Evolutionary conservation across 2,113 vertebrate genomes (phyloP), one percentile per base, ranked within the genome.

Genomic region (Varanus salvator): DNA sequence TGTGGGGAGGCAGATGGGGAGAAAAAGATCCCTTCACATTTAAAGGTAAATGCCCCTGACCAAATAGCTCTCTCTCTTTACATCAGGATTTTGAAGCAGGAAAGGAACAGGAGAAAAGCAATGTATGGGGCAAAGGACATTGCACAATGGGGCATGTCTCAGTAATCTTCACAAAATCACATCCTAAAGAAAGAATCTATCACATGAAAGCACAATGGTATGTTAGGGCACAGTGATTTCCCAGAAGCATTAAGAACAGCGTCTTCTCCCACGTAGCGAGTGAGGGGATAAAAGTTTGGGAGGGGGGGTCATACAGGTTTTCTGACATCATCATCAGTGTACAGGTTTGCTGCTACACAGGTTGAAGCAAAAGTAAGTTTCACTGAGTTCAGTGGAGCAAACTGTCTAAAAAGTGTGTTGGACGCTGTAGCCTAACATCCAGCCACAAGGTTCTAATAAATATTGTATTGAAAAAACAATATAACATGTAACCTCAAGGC

Each of bases 101-200:
- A 54, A 78, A 78, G 57, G 31, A 52, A 64, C 15, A 34, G 57
- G 44, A 31, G 34, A 34, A 50, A 66, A 52, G 14, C 34, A 29
- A 15, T 66, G 48, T 50, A 68, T 29, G 38, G n/a, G 44, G 38
- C 27, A 80, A 69, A 69, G 72, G 66, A 14, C 3, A 29, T 88
- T 81, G 68, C 34, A 48, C 48, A 69, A 60, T 50, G 14, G 76
- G 76, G 50, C 68, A 87, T 29, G 25, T 74, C 11, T 89, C 74
- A 89, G 11, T 60, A 38, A 77, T 77, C 60, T 89, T 85, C 44
- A 89, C 82, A 85, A 77, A 74, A 72, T 54, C 76, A 87, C 60
- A 87, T 52, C 38, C 38, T 12, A 29, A 21, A 76, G 77, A 89
- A 84, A 89, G 54, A 75, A 9, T 29, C 69, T 68, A 54, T 87